Evolutionary conservation across 2,888 invertebrate genomes (phyloP).

Genomic region (Trypoxylon attenuatum): DNA sequence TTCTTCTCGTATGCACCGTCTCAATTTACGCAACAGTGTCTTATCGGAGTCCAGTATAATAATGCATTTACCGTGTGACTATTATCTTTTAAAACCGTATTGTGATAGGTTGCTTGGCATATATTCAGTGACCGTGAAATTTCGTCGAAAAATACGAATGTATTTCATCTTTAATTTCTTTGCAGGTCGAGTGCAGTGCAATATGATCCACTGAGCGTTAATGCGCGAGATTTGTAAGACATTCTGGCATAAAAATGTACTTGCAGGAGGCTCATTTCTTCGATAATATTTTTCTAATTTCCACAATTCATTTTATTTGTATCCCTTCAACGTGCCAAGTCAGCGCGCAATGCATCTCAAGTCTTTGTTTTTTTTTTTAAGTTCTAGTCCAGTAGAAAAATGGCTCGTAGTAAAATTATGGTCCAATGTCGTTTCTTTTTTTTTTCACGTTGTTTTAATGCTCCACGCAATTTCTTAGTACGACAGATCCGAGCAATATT

Average conservation of each 20-base stretch:
- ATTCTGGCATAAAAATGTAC: constrained; percentile 14
- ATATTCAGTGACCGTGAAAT: constrained; percentile 15
- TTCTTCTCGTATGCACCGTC: constrained; percentile 29
- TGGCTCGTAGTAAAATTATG: constrained; percentile 41
- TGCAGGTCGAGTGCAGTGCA: constrained; percentile 38
- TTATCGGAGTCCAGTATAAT: constrained; percentile 36
- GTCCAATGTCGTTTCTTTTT: constrained; percentile 33
- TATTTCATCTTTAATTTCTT: constrained; percentile 37
- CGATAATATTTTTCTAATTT: constrained; percentile 13
- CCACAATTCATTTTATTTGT: constrained; percentile 26
- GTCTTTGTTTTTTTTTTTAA: too few relatives aligned
- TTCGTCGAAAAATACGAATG: constrained; percentile 49
- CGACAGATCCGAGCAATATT: constrained; percentile 8
- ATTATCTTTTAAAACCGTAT: constrained; percentile 28
- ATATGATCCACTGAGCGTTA: constrained; percentile 30
- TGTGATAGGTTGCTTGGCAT: constrained; percentile 17
- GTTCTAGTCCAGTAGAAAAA: constrained; percentile 44
- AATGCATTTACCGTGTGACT: constrained; percentile 13
- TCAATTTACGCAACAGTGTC: constrained; percentile 26
- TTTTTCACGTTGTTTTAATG: constrained; percentile 6
- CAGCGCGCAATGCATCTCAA: too few relatives aligned
- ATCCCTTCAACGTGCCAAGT: constrained; percentile 7
- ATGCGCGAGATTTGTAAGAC: constrained; percentile 10
- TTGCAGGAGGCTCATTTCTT: too few relatives aligned
- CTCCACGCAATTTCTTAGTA: constrained; percentile 10